Conservation (phyloP, 2,113 vertebrate species). For the Etia nguti region DNA sequence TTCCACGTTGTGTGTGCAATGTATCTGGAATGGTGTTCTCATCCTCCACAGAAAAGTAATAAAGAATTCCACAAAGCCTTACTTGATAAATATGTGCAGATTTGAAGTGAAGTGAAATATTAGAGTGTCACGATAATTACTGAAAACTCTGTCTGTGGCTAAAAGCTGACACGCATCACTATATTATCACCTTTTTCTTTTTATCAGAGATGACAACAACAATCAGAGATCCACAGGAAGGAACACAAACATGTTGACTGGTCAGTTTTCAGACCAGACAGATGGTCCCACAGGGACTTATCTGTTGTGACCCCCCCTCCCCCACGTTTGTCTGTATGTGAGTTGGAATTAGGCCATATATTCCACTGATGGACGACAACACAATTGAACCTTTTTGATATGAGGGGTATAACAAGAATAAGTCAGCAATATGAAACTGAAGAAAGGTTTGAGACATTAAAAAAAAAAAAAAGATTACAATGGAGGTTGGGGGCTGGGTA, state of each 20-base stretch:
- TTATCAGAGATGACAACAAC: neutral
- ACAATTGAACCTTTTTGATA: neutral
- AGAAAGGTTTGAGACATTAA: neutral
- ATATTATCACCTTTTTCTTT: neutral
- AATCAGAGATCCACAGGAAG: neutral
- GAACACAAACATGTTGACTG: slow-evolving; percentile 33
- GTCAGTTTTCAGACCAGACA: slow-evolving; percentile 41
- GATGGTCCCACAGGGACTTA: slow-evolving; percentile 65
- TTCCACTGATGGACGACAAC: slow-evolving; percentile 1
- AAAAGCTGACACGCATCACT: neutral
- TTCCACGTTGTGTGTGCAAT: neutral
- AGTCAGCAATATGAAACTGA: neutral
- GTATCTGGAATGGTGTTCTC: neutral
- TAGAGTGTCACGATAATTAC: neutral
- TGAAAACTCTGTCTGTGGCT: neutral
- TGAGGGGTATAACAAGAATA: neutral
- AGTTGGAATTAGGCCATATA: slow-evolving; percentile 51
- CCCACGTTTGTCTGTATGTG: neutral
- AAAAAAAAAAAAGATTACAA: neutral
- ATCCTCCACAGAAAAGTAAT: neutral
- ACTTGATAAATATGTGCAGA: neutral
- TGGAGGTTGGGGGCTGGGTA: neutral
- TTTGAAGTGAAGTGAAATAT: neutral
- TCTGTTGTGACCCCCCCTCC: neutral
- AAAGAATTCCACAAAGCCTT: neutral